Base-by-base conservation (phyloP, 2,797 vertebrate species). In the Choloepus didactylus region DNA sequence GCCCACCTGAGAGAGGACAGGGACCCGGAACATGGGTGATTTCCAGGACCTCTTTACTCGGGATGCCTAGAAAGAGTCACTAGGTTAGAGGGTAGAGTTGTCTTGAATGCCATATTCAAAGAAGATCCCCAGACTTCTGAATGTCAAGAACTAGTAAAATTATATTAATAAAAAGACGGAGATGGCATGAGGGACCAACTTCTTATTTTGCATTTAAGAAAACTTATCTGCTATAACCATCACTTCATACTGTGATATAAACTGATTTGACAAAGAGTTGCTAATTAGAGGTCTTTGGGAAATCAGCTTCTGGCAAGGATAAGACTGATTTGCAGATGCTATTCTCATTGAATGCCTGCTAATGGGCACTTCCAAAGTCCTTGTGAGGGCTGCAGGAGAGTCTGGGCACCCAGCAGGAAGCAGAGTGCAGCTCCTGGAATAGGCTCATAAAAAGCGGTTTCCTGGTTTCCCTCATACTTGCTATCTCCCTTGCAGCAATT, bases 121-220 rank as follows among this genome's bases (percentile, higher is more conserved):
- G 2, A 8, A 88, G 49, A 80, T 64, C 54, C 16, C 14, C 31
- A 59, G 51, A 72, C 51, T 77, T 72, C 27, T 70, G 31, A 56
- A 81, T 38, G 10, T 66, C 82, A 54, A 94, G 73, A 66, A 27
- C n/a, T 46, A 66, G 44, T 56, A 73, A 87, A 81, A 60, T 35
- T 76, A 80, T n/a, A 35, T 25, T 72, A 79, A 87, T 81, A 59
- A 94, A 85, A 92, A 59, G 10, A 1, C 56, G 15, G 92, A 79
- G 41, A 60, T 31, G 56, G 35, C 18, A 38, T 25, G 29, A 25
- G 86, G 67, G 77, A 80, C 62, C 49, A 81, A 73, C 56, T 89
- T 95, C 85, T 79, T 82, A 95, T 88, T 79, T 95, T 88, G 46
- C 46, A 66, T 75, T 87, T 93, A 38, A 88, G 14, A 94, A 93